These are phyloP conservation scores for Nomada hirtipes DNA, from an alignment of 2,888 invertebrate species.

Conservation along the genomic window DNA sequence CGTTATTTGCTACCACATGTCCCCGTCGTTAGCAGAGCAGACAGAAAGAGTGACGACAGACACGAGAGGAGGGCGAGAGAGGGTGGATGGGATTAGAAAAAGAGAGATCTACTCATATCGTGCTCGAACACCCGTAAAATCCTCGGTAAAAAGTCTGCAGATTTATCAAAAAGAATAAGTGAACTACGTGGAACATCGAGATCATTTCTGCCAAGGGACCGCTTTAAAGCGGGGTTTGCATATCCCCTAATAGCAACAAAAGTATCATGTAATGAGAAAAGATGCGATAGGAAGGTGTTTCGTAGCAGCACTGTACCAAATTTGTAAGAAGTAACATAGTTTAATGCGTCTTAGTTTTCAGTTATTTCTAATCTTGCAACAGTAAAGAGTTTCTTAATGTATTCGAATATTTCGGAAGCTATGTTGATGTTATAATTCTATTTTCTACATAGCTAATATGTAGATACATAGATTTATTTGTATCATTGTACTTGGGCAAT, in stretches of 20 bases:
- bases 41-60: slow-evolving; percentile 68
- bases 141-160: slow-evolving; percentile 63
- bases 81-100: slow-evolving; percentile 46
- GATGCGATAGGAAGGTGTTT: no score
- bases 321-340: neutral
- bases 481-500: no score
- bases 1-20: slow-evolving; percentile 77
- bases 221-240: neutral
- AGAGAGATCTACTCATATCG: slow-evolving; percentile 76
- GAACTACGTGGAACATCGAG: neutral
- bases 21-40: slow-evolving; percentile 63
- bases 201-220: neutral
- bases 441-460: no score
- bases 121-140: slow-evolving; percentile 76
- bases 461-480: no score
- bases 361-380: no score
- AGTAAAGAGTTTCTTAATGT: no score
- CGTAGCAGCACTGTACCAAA: neutral
- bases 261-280: neutral
- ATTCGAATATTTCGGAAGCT: no score
- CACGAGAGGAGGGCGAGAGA: slow-evolving; percentile 47
- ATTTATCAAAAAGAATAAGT: slow-evolving; percentile 67
- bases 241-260: no score
- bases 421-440: no score
- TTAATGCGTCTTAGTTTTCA: no score